Evolutionary conservation across 2,888 invertebrate species (phyloP), one percentile per base, ranked within the genome.

Genomic region (Epirrhoe tristata): DNA sequence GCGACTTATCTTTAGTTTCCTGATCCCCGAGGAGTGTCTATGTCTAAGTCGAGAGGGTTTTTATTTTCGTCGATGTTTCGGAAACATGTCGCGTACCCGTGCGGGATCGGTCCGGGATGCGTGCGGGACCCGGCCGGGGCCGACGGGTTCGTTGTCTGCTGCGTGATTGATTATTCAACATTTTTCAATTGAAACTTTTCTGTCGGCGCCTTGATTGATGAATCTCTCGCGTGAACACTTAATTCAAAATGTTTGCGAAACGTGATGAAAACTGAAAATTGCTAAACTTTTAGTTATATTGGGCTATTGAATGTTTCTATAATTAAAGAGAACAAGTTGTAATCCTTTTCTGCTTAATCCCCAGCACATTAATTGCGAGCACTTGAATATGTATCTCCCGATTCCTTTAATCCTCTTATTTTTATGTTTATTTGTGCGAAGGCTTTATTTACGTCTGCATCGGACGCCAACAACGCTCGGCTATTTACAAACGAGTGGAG

Each of bases 161-260:
- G 14, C 12, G 34, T 62, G 61, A 66, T 66, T 66, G 58, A 66
- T 66, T 66, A 66, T 62, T 61, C 54, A 53, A 61, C 61, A 58
- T 62, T 58, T 58, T 62, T 62, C 66, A 66, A 66, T 66, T 61
- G 66, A 62, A 66, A 58, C 61, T 62, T 66, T 53, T 58, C 52
- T 62, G 66, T 66, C 61, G 36, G 59, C n/a, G 54, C 50, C 55
- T 5, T 51, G 59, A 57, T 55, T 53, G 52, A 58, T 59, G 39
- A 43, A 43, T 43, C 39, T 43, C 39, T 10, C 39, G 39, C 12
- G 39, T 0, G 12, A 6, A 34, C 5, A 12, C 12, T 12, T 43
- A 0, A 43, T 43, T 12, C 12, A 43, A 0, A 14, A 48, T 16
- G 48, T 16, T 48, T 16, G 39, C 12, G 39, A 43, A 36, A 36